phyloP scores from a whole-genome alignment of 2,888 invertebrate genomes.

The Cantharis rufa region DNA sequence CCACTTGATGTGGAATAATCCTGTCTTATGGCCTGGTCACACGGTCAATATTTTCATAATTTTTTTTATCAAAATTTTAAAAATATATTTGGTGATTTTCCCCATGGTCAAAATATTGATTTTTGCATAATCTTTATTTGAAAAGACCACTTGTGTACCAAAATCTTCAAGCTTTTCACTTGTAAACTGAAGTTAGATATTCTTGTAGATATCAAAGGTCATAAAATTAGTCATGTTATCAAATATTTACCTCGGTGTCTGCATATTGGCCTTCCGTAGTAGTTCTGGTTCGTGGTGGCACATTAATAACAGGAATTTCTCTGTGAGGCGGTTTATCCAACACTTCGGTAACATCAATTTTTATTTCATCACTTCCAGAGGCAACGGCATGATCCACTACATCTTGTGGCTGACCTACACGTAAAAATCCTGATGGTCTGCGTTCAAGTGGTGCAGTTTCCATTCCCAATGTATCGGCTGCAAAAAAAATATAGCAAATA shows the following conservation, averaged over 20 bases:
- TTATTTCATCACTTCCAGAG: not conserved
- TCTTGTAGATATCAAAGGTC: too few species aligned
- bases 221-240: not conserved
- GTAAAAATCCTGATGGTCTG: conserved; percentile 58
- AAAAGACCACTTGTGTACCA: too few species aligned
- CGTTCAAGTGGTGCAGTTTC: conserved; percentile 62
- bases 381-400: conserved; percentile 46
- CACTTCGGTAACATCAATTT: not conserved
- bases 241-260: conserved; percentile 51
- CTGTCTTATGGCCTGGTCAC: too few species aligned
- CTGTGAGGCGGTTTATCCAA: not conserved
- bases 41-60: too few species aligned
- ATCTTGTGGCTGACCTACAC: conserved; percentile 53
- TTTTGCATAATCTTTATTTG: too few species aligned
- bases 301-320: conserved; percentile 42
- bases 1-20: too few species aligned
- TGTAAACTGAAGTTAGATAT: too few species aligned
- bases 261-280: conserved; percentile 57
- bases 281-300: conserved; percentile 51
- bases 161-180: too few species aligned
- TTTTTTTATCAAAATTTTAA: too few species aligned
- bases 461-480: conserved; percentile 82
- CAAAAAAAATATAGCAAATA: conserved; percentile 33
- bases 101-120: too few species aligned
- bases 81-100: too few species aligned